These are phyloP conservation scores for Lysiphlebus fabarum DNA, from an alignment of 1,140 invertebrate species.

Conservation along the genomic window DNA sequence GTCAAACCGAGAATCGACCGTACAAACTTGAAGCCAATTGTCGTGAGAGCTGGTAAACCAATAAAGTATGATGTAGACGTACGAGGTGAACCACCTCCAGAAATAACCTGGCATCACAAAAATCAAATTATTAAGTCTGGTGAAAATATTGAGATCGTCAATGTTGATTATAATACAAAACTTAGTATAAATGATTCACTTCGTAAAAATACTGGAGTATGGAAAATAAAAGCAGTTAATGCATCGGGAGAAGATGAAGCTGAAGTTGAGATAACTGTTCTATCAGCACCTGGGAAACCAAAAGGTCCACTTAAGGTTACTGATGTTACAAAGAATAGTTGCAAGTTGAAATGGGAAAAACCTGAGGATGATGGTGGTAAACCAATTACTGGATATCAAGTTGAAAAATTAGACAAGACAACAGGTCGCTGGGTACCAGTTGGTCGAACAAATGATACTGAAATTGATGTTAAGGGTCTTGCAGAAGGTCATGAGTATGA, in stretches of 20 bases:
- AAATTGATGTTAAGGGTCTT: conserved; percentile 88
- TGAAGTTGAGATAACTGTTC: conserved; percentile 87
- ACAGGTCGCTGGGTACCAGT: conserved; percentile 93
- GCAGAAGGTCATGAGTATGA: conserved; percentile 93
- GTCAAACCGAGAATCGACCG: conserved; percentile 96
- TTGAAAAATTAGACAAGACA: conserved; percentile 93
- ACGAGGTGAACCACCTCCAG: conserved; percentile 90
- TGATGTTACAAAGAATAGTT: conserved; percentile 88
- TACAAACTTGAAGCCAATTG: conserved; percentile 87
- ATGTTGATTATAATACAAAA: conserved; percentile 92
- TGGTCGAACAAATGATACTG: conserved; percentile 79
- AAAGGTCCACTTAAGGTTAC: conserved; percentile 89
- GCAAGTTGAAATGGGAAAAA: conserved; percentile 94
- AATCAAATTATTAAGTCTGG: conserved; percentile 59
- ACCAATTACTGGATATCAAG: conserved; percentile 91
- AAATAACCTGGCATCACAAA: conserved; percentile 80
- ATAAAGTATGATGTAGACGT: conserved; percentile 93
- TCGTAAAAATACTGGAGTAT: conserved; percentile 82
- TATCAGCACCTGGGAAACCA: conserved; percentile 79
- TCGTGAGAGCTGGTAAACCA: conserved; percentile 85
- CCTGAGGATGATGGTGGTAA: conserved; percentile 98
- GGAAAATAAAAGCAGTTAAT: conserved; percentile 89
- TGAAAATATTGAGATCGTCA: conserved; percentile 78
- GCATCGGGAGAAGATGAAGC: conserved; percentile 90
- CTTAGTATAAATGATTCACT: conserved; percentile 80